These are phyloP conservation scores for Chymomyza fuscimana DNA, from an alignment of 2,888 invertebrate species.

Conservation along the genomic window DNA sequence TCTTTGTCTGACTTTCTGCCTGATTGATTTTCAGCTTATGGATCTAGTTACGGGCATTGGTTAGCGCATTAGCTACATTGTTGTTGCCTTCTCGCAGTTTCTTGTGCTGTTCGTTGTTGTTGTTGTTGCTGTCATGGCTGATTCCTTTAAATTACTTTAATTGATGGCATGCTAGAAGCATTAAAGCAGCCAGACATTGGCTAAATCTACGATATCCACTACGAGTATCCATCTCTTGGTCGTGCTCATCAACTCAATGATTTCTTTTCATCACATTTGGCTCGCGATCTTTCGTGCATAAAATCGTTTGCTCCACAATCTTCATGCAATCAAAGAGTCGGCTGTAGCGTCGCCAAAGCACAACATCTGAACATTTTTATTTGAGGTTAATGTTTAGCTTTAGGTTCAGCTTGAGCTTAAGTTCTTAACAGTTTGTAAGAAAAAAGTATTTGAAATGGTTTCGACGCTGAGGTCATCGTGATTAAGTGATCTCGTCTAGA, in stretches of 20 bases:
- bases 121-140: slow-evolving; percentile 42
- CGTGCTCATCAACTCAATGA: slow-evolving; percentile 47
- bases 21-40: slow-evolving; percentile 69
- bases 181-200: slow-evolving; percentile 6
- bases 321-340: not conserved
- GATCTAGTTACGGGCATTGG: slow-evolving; percentile 59
- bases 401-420: not conserved
- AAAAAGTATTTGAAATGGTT: not conserved
- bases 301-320: slow-evolving; percentile 40
- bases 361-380: not conserved
- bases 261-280: slow-evolving; percentile 59
- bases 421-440: not conserved
- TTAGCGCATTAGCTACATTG: slow-evolving; percentile 42
- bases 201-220: not conserved
- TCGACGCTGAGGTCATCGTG: slow-evolving; percentile 35
- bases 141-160: slow-evolving; percentile 75
- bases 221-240: not conserved
- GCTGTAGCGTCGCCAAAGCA: not conserved
- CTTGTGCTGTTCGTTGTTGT: not conserved
- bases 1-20: slow-evolving; percentile 52
- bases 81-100: slow-evolving; percentile 20
- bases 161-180: slow-evolving; percentile 61
- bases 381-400: not conserved
- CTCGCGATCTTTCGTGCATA: slow-evolving; percentile 65
- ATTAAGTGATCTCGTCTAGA: slow-evolving; percentile 54